These are phyloP conservation scores for Hyaena hyaena DNA, from an alignment of 2,113 vertebrate genomes.

Conservation along the genomic window DNA sequence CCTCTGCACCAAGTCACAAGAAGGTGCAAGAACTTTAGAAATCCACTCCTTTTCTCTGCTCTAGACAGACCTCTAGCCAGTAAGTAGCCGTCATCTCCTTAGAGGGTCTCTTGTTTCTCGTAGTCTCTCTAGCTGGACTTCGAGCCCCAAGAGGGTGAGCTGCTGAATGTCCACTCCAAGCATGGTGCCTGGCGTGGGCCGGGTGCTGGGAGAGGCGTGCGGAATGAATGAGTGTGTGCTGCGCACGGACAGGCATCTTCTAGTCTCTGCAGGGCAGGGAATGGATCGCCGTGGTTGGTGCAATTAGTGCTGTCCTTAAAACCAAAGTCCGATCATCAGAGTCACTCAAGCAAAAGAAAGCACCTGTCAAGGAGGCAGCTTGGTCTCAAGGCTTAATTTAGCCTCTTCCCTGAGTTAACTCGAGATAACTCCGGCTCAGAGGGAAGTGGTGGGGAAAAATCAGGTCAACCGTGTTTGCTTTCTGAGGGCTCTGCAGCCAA, in stretches of 20 bases:
- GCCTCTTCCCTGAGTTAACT: constrained; percentile 35
- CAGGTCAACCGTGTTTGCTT: constrained; percentile 41
- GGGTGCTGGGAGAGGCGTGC: background rate
- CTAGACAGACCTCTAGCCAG: background rate
- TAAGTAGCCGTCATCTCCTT: background rate
- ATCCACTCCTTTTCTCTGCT: background rate
- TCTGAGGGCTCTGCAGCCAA: background rate
- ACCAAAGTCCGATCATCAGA: background rate
- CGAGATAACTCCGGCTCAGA: constrained; percentile 3
- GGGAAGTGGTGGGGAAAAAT: constrained; percentile 46
- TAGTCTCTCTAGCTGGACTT: background rate
- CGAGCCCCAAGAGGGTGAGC: rapidly evolving
- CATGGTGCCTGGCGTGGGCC: background rate
- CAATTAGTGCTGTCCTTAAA: constrained; percentile 26
- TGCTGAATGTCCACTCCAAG: background rate
- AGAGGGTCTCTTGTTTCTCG: background rate
- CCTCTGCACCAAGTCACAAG: background rate
- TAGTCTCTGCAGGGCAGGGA: background rate
- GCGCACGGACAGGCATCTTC: rapidly evolving
- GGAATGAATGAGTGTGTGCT: background rate
- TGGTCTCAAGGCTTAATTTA: constrained; percentile 72
- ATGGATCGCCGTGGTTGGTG: background rate
- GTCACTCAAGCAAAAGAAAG: constrained; percentile 63
- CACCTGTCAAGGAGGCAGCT: background rate
- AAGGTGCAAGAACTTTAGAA: background rate